Conservation (phyloP, 2,113 vertebrate species). For the Albula goreensis region DNA sequence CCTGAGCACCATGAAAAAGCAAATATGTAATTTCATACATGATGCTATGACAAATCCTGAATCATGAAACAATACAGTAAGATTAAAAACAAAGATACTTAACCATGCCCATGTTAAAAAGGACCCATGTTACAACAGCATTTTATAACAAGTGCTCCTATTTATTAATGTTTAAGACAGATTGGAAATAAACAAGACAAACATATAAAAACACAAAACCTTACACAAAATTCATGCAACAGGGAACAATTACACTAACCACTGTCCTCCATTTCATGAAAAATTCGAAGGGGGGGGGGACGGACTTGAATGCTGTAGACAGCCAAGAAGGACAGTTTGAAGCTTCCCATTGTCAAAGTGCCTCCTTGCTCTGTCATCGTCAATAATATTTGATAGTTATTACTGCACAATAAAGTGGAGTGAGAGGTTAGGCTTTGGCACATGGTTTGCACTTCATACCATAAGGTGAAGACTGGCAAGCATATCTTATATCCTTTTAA, state of each 20-base stretch:
- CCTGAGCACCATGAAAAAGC: too few species aligned
- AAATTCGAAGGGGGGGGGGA: neutral
- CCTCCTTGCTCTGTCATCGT: neutral
- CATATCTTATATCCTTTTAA: slow-evolving; percentile 17
- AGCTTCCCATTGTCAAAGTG: neutral
- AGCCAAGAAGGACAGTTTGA: neutral
- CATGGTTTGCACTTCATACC: slow-evolving; percentile 11
- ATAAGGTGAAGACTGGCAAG: slow-evolving; percentile 26
- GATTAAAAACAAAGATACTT: too few species aligned
- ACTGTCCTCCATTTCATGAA: neutral
- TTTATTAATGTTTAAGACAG: slow-evolving; percentile 70
- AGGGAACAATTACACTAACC: too few species aligned
- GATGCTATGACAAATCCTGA: too few species aligned
- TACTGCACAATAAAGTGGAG: slow-evolving; percentile 27
- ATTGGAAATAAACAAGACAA: slow-evolving; percentile 52
- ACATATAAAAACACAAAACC: slow-evolving; percentile 42
- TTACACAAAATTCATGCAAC: slow-evolving; percentile 40
- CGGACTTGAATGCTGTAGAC: neutral
- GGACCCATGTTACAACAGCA: neutral
- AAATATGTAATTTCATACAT: too few species aligned
- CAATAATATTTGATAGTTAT: neutral
- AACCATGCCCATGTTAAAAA: too few species aligned
- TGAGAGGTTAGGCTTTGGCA: neutral
- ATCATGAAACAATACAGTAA: too few species aligned
- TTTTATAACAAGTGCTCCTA: slow-evolving; percentile 63